Base-by-base conservation (phyloP, 2,113 vertebrate genomes). In the Numida meleagris region DNA sequence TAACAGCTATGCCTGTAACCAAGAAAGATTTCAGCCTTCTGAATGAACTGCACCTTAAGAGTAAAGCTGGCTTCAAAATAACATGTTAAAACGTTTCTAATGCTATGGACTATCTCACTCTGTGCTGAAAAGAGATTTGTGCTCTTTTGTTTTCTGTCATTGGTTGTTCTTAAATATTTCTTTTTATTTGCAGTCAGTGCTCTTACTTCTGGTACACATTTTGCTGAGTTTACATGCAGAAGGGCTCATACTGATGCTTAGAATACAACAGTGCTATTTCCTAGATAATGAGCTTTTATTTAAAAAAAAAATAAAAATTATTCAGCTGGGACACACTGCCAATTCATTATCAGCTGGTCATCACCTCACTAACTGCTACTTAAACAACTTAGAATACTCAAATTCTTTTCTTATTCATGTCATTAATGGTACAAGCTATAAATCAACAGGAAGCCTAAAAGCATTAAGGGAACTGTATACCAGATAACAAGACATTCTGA, bases 181-280 rank as follows among this genome's bases (percentile, higher is more conserved):
- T 4, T 75, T 93, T 91, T 91, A 92, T 72, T 94, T 93, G 51
- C 24, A 91, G 45, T 62, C 50, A 94, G 55, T 77, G 36, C 71
- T 68, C 31, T 17, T 80, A 38, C 14, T 85, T 16, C 85, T 85
- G 73, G 73, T 84, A 92, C 79, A 24, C 6, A 74, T 24, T 86
- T 36, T 23, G 8, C 36, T 72, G 55, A 85, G 48, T 85, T 83
- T 19, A 80, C 67, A 36, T 10, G 38, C 34, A 62, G 25, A 71
- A 91, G 88, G 42, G 73, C 53, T 88, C 70, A 80, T 62, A 82
- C 16, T n/a, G 34, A 88, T 88, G 38, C 9, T 24, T 53, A 81
- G 14, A 74, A 95, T 24, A 87, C 33, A 80, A 55, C 50, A 34
- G 14, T 42, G 43, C 3, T 93, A 12, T 82, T 96, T 89, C 76